Evolutionary conservation across 2,888 invertebrate species (phyloP).

Genomic region (Drosophila diplacantha): DNA sequence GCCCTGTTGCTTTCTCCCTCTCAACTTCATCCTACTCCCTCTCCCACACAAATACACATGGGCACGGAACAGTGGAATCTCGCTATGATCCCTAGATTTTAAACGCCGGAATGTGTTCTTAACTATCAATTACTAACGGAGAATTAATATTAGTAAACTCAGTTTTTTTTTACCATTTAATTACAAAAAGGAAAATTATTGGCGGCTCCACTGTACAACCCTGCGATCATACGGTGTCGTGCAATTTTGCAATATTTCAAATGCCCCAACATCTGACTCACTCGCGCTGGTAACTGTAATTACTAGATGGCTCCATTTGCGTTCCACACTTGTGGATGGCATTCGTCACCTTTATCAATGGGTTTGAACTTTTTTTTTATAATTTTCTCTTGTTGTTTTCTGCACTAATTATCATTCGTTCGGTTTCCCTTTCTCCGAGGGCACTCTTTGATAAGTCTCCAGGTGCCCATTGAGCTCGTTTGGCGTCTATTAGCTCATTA

Average conservation of each 20-base stretch:
- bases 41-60: conserved; percentile 8
- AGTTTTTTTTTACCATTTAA: neutral
- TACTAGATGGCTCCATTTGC: conserved; percentile 18
- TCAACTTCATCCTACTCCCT: conserved; percentile 5
- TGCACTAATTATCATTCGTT: conserved; percentile 17
- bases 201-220: conserved; percentile 7
- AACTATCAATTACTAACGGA: too few relatives aligned
- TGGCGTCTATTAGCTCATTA: conserved; percentile 33
- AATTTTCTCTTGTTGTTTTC: conserved; percentile 3
- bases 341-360: conserved; percentile 35
- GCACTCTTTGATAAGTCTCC: conserved; percentile 21
- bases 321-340: conserved; percentile 29
- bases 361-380: neutral
- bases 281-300: conserved; percentile 24
- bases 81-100: neutral
- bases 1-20: conserved; percentile 36
- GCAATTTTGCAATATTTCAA: conserved; percentile 37
- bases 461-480: conserved; percentile 28
- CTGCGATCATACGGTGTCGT: conserved; percentile 9
- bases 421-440: conserved; percentile 25
- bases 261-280: conserved; percentile 28
- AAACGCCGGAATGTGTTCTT: too few relatives aligned
- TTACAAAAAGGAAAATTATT: neutral
- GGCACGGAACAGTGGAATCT: conserved; percentile 10
- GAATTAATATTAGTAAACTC: neutral